A percentile compares a stretch with the other conserved stretches of the same genome.
Conservation (phyloP, 2,113 vertebrate species). For the Catagonus wagneri region DNA sequence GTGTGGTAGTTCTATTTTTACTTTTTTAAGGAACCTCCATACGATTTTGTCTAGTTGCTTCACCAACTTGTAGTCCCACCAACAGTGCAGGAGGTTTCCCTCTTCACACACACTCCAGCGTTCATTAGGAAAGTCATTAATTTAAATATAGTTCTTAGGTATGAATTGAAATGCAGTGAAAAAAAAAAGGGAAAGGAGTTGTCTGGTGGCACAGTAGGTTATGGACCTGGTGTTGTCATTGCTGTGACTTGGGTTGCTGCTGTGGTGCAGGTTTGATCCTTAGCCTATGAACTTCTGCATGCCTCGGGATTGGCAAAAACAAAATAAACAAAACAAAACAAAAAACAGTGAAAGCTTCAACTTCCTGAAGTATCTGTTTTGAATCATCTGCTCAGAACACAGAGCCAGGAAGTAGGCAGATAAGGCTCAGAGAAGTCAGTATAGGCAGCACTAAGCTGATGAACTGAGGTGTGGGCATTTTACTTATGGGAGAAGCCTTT, state of each 20-base stretch:
- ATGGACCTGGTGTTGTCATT: too few species aligned
- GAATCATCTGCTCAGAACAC: not conserved
- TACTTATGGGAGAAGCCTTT: not conserved
- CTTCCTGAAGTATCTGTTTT: not conserved
- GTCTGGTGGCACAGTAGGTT: too few species aligned
- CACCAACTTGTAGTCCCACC: not conserved
- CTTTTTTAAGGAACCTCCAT: not conserved
- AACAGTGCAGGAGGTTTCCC: not conserved
- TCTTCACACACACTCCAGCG: not conserved
- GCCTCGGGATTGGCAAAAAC: too few species aligned
- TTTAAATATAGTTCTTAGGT: conserved; percentile 22
- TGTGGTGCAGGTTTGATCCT: too few species aligned
- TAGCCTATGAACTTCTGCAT: too few species aligned
- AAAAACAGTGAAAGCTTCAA: not conserved
- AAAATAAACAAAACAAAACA: too few species aligned
- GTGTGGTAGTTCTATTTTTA: not conserved
- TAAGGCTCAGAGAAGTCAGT: not conserved
- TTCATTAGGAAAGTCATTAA: not conserved
- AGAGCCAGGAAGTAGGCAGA: not conserved
- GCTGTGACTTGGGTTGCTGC: too few species aligned
- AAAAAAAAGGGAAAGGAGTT: too few species aligned
- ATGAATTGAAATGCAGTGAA: not conserved
- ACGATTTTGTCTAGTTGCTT: not conserved
- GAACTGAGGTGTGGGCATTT: not conserved
- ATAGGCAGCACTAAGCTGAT: not conserved